Percentiles rank a stretch among this genome's conserved stretches.
These are phyloP conservation scores for Cathartes aura DNA, from an alignment of 2,113 vertebrate genomes.

Conservation along the genomic window DNA sequence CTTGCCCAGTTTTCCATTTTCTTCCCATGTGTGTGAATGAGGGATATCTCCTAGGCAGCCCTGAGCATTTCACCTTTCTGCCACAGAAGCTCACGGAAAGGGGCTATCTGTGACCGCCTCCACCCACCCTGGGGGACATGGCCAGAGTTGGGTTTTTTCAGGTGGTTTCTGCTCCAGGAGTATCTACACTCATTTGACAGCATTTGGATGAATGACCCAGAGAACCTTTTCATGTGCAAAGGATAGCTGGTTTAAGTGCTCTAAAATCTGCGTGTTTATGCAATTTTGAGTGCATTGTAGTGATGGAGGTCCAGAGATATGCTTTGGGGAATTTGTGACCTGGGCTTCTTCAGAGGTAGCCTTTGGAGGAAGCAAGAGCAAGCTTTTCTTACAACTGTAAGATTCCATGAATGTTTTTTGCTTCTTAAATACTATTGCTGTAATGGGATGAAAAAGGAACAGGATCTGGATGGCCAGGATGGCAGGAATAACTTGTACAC, in stretches of 20 bases:
- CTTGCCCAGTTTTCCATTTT: neutral
- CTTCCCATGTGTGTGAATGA: neutral
- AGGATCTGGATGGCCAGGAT: neutral
- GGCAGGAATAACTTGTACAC: neutral
- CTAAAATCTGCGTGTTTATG: neutral
- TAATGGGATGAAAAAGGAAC: neutral
- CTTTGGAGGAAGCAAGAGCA: neutral
- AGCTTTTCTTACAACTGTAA: neutral
- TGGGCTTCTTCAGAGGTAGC: neutral
- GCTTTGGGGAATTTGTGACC: neutral
- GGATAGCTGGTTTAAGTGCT: neutral
- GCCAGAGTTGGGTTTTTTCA: neutral
- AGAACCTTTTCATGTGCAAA: neutral
- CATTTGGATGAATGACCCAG: neutral
- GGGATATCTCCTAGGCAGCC: neutral
- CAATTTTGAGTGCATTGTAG: neutral
- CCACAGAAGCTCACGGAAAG: neutral
- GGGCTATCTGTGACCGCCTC: neutral
- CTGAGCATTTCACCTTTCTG: neutral
- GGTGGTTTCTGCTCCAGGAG: neutral
- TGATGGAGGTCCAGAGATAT: neutral
- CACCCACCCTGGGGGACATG: neutral
- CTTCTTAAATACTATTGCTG: neutral
- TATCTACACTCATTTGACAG: neutral
- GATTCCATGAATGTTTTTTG: neutral